A percentile compares a stretch with the other conserved stretches of the same genome.
Evolutionary conservation across 1,140 invertebrate species (phyloP).

Genomic region (Cydia strobilella): DNA sequence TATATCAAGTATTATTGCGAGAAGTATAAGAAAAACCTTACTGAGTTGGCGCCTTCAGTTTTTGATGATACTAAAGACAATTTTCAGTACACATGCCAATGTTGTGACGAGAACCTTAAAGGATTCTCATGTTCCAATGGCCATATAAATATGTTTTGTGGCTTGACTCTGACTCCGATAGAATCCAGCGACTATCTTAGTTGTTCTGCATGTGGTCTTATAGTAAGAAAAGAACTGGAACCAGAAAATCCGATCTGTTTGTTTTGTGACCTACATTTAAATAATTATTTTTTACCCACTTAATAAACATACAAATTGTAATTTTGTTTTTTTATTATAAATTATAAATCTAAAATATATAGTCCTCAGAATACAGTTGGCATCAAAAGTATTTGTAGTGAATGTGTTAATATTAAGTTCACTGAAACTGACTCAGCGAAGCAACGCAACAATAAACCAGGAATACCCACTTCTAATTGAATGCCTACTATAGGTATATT

Average conservation of each 20-base stretch:
- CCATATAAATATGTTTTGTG: slow-evolving; percentile 66
- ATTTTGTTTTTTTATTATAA: background rate
- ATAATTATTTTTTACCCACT: slow-evolving; percentile 36
- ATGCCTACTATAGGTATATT: too few species aligned
- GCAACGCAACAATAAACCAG: too few species aligned
- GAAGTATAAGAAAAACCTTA: slow-evolving; percentile 48
- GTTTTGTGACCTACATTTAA: slow-evolving; percentile 66
- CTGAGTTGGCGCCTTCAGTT: slow-evolving; percentile 39
- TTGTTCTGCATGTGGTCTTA: slow-evolving; percentile 55
- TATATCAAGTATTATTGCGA: slow-evolving; percentile 59
- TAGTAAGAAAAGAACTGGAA: slow-evolving; percentile 49
- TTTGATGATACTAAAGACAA: slow-evolving; percentile 38
- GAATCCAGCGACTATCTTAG: slow-evolving; percentile 54
- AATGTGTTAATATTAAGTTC: too few species aligned
- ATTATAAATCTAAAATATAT: too few species aligned
- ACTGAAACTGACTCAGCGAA: too few species aligned
- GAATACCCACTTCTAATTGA: too few species aligned
- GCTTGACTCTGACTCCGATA: slow-evolving; percentile 62
- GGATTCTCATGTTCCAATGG: slow-evolving; percentile 54
- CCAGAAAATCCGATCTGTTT: slow-evolving; percentile 53
- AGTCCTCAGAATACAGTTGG: too few species aligned
- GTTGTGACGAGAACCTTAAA: slow-evolving; percentile 59
- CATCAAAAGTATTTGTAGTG: too few species aligned
- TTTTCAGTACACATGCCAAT: slow-evolving; percentile 54
- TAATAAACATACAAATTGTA: slow-evolving; percentile 14